Base-by-base conservation (phyloP, 2,888 invertebrate genomes). In the Nasonia oneida region DNA sequence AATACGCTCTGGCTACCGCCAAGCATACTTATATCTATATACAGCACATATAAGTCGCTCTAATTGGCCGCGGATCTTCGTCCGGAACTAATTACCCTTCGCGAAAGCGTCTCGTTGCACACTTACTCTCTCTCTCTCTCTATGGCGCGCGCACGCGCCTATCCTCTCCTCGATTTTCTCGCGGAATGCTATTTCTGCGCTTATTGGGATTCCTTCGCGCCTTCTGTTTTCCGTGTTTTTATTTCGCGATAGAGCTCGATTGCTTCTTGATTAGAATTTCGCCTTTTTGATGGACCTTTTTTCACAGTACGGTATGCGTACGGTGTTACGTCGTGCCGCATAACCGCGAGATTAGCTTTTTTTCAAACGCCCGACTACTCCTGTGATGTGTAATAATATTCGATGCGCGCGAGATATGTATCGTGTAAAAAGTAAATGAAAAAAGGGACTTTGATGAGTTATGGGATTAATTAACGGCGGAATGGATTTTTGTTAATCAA, bases 1-100 rank as follows among this genome's bases (percentile, higher is more conserved):
- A 88, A 91, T 89, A 90, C 91, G 92, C 92, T 92, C 93, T 92
- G 92, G 89, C 92, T 92, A 91, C 77, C 88, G 87, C 89, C 89
- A 88, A 14, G 90, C 90, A 90, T 90, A 89, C 90, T 90, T 88
- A 57, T n/a, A 2, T 29, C 29, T 29, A 29, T 29, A 29, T 1
- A 29, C 2, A 29, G 29, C 29, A 29, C 29, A 29, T 15, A 53
- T 53, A 53, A n/a, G 57, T 89, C 91, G 90, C 90, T 91, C 89
- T 92, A 92, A 93, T 92, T 92, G 91, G 89, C 89, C 90, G 85
- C 67, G 90, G 88, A 92, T 91, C 91, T 90, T 89, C 88, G 90
- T 89, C 91, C 92, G 92, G 91, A 91, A 93, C 93, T 92, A 93
- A 93, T 92, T 93, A 89, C 89, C 39, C 39, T 8, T 39, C 47